Base-by-base conservation (phyloP, 1,140 invertebrate species). In the Lordiphosa collinella region DNA sequence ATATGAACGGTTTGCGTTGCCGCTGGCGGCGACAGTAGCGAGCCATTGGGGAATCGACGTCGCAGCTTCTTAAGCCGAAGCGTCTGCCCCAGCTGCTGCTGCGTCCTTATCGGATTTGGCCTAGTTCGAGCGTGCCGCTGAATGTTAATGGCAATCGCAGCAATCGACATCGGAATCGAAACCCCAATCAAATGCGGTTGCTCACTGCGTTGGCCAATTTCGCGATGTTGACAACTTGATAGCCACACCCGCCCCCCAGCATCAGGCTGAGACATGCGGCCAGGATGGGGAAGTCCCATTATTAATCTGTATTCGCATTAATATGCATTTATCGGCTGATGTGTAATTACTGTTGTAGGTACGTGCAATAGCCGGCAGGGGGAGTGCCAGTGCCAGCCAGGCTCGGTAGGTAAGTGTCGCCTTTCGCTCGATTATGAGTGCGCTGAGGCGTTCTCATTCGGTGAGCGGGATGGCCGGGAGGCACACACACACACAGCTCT, bases 111-210 rank as follows among this genome's bases (percentile, higher is more conserved):
- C 71, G 31, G 40, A 73, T 74, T 68, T 57, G 10, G 18, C 54
- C 36, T 36, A 48, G 51, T 35, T 55, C 35, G 18, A 57, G 38
- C 53, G 51, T 78, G 55, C 52, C 74, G 72, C 78, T 78, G 68
- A 78, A 72, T 78, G 78, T 78, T 68, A 78, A 78, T 78, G 54
- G 52, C 48, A 63, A 52, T 58, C 48, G 12, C 36, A 78, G 12
- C 36, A 78, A 68, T 78, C 49, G 44, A 51, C 63, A 48, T 71
- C 50, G 22, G 18, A 76, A 76, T 68, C 40, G 25, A 44, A 60
- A 55, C 70, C 38, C 11, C 8, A 43, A 13, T 43, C 14, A 37
- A 56, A 60, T 47, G 31, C 43, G 38, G 34, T 49, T 22, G 41
- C 41, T 44, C 41, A 44, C 29, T 44, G 44, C 46, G 49, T 37